Evolutionary conservation across 2,797 vertebrate species (phyloP).

Genomic region (Taenioides sp.): DNA sequence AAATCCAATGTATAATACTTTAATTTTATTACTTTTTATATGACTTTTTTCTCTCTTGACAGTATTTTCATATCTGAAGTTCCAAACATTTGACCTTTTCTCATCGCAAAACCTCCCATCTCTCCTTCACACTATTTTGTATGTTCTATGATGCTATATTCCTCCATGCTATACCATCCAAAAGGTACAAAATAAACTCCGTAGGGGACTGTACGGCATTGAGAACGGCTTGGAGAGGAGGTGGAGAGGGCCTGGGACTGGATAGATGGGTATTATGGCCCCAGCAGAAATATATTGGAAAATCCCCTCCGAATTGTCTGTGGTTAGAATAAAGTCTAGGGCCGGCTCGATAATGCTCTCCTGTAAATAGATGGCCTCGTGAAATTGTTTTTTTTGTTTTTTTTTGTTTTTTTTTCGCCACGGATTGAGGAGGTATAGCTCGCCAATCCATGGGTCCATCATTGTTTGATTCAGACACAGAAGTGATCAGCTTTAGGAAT

Average conservation of each 20-base stretch:
- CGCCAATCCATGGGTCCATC: slow-evolving; percentile 52
- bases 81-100: no score
- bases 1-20: no score
- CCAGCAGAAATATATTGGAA: slow-evolving; percentile 63
- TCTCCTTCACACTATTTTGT: no score
- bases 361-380: slow-evolving; percentile 57
- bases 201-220: slow-evolving; percentile 22
- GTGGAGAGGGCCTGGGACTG: slow-evolving; percentile 41
- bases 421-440: slow-evolving; percentile 35
- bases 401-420: slow-evolving; percentile 17
- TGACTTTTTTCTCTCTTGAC: no score
- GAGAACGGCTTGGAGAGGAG: slow-evolving; percentile 66
- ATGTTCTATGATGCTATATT: no score
- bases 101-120: no score
- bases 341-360: slow-evolving; percentile 56
- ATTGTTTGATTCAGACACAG: slow-evolving; percentile 49
- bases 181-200: no score
- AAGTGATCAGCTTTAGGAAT: slow-evolving; percentile 45
- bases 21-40: no score
- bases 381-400: slow-evolving; percentile 47
- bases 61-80: no score
- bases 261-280: slow-evolving; percentile 58
- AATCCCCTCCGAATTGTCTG: slow-evolving; percentile 60
- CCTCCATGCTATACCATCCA: no score
- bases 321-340: slow-evolving; percentile 61